phyloP scores from a whole-genome alignment of 2,797 vertebrate species.

The Hoplostethus atlanticus region DNA sequence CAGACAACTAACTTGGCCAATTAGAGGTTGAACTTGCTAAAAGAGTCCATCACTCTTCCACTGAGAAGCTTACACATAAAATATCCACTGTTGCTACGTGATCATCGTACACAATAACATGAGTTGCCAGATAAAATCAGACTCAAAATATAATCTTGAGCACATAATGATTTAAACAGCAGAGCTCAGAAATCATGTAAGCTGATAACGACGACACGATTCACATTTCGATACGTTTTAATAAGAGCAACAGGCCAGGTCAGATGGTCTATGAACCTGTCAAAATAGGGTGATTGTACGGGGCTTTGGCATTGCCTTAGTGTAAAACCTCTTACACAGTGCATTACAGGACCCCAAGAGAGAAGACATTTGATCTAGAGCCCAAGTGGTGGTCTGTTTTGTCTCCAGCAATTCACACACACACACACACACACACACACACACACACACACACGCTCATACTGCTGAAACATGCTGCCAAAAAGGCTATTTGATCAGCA shows the following conservation, averaged over 20 bases:
- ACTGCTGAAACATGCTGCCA: constrained; percentile 61
- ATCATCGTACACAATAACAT: no score
- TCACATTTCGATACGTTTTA: neutral
- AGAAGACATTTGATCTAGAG: constrained; percentile 56
- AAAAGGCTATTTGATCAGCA: constrained; percentile 62
- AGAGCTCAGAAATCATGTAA: neutral
- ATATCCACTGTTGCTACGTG: neutral
- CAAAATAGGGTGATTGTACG: neutral
- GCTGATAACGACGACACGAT: constrained; percentile 3
- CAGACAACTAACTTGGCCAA: neutral
- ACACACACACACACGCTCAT: constrained; percentile 39
- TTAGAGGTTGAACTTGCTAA: neutral
- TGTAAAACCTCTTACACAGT: constrained; percentile 32
- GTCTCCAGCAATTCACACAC: constrained; percentile 46
- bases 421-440: constrained; percentile 36
- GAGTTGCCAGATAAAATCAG: no score
- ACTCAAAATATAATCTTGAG: neutral
- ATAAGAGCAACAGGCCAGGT: neutral
- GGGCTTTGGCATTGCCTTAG: constrained; percentile 19
- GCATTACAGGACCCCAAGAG: constrained; percentile 10
- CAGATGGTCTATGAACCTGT: neutral
- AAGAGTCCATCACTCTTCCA: neutral
- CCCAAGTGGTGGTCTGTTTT: constrained; percentile 57
- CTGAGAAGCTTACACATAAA: constrained; percentile 2
- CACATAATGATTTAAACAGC: neutral